Base-by-base conservation (phyloP, 2,113 vertebrate species). In the Ochotona curzoniae region DNA sequence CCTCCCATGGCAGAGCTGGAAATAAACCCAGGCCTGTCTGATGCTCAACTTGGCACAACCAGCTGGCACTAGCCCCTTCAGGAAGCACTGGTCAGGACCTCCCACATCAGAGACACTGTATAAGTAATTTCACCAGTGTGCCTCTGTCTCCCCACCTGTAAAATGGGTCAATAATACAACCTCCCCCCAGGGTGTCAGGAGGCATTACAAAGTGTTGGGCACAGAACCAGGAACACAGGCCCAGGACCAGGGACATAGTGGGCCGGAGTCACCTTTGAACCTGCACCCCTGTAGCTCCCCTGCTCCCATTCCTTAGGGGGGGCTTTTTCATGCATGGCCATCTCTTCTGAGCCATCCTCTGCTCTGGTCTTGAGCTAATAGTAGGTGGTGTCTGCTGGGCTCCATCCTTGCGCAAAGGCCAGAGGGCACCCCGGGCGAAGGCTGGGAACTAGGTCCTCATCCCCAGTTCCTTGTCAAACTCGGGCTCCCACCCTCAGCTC, bases 91-190 rank as follows among this genome's bases (percentile, higher is more conserved):
- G 6, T 44, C 49, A 88, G 26, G 57, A 63, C 54, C 28, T 35
- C 51, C 20, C 17, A 20, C 14, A 51, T 60, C 66, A 25, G 17
- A 28, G 75, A 60, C 11, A 14, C 1, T 21, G 8, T 49, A 23
- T 63, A 17, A 35, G 28, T 7, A 2, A 61, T 15, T 3, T 20
- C 66, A 8, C 23, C 14, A 26, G 9, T 38, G 51, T 11, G 57
- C 60, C 89, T 93, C 83, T 51, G 35, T 88, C 88, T 86, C 66
- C 61, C 71, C 67, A 57, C 28, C 93, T 61, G 75, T 51, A 18
- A 73, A 71, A 79, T 35, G 87, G 67, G 67, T 32, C 47, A 10
- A 30, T 71, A 44, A 5, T 51, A 2, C 8, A 1, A 1, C 5
- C 3, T 49, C 92, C 61, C 20, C 14, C 1, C 13, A 49, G 54